A percentile compares a stretch with the other conserved stretches of the same genome.
Evolutionary conservation across 1,140 invertebrate genomes (phyloP).

Genomic region (Bathynomus jamesi): DNA sequence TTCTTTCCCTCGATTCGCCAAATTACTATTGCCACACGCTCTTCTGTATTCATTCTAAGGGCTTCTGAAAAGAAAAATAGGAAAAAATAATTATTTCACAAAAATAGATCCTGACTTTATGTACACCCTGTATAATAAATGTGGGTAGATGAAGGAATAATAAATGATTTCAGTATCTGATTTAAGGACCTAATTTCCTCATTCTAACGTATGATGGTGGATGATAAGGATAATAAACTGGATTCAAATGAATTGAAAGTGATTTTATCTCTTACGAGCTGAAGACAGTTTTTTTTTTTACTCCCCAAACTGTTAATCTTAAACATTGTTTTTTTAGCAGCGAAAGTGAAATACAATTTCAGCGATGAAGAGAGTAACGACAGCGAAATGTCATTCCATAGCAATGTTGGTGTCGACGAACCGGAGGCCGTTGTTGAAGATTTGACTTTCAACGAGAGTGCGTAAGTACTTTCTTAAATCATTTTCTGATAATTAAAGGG

Average conservation of each 20-base stretch:
- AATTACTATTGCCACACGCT: too few relatives aligned
- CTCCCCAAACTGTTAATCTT: neutral
- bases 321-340: too few relatives aligned
- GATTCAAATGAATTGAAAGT: neutral
- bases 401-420: conserved; percentile 27
- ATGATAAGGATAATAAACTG: too few relatives aligned
- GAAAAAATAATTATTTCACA: too few relatives aligned
- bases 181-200: neutral
- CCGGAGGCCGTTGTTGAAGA: conserved; percentile 17
- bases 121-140: too few relatives aligned
- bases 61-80: too few relatives aligned
- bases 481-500: too few relatives aligned
- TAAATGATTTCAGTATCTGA: neutral
- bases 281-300: neutral
- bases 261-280: neutral
- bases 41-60: too few relatives aligned
- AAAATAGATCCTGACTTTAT: too few relatives aligned
- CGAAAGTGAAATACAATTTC: conserved; percentile 27
- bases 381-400: conserved; percentile 10
- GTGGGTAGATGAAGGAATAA: too few relatives aligned
- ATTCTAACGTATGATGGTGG: neutral
- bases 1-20: too few relatives aligned
- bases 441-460: conserved; percentile 17
- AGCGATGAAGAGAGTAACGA: conserved; percentile 8
- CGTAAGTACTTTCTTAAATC: too few relatives aligned